A percentile compares a stretch with the other conserved stretches of the same genome.
Conservation (phyloP, 2,797 vertebrate genomes). For the Aulostomus chinensis region DNA sequence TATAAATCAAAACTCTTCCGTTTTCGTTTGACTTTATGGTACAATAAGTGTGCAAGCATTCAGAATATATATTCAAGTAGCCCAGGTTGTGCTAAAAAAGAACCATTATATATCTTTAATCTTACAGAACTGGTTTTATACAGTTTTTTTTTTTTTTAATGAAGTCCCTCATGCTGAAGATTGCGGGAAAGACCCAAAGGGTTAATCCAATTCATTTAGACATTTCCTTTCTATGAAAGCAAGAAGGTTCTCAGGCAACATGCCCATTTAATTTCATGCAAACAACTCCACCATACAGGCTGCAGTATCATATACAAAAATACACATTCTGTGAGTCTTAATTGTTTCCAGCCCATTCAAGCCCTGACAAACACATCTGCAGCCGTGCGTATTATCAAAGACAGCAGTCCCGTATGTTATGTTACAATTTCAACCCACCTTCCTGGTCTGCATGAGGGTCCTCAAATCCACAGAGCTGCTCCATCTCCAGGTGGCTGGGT, state of each 20-base stretch:
- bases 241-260: background rate
- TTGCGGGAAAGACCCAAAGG: too few species aligned
- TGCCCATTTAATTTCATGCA: background rate
- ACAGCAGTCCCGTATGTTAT: background rate
- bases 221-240: background rate
- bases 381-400: background rate
- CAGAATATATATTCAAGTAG: too few species aligned
- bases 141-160: too few species aligned
- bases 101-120: too few species aligned
- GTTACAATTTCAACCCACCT: slow-evolving; percentile 21
- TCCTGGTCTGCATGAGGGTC: slow-evolving; percentile 61
- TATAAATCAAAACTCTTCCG: too few species aligned
- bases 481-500: slow-evolving; percentile 79
- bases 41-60: too few species aligned
- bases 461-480: slow-evolving; percentile 76
- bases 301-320: background rate
- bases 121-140: too few species aligned
- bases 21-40: too few species aligned
- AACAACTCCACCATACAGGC: background rate
- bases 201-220: too few species aligned
- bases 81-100: too few species aligned
- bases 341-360: slow-evolving; percentile 4
- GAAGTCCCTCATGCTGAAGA: too few species aligned
- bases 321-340: background rate
- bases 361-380: slow-evolving; percentile 5